Conservation (phyloP, 2,113 vertebrate genomes). For the Nibea albiflora region DNA sequence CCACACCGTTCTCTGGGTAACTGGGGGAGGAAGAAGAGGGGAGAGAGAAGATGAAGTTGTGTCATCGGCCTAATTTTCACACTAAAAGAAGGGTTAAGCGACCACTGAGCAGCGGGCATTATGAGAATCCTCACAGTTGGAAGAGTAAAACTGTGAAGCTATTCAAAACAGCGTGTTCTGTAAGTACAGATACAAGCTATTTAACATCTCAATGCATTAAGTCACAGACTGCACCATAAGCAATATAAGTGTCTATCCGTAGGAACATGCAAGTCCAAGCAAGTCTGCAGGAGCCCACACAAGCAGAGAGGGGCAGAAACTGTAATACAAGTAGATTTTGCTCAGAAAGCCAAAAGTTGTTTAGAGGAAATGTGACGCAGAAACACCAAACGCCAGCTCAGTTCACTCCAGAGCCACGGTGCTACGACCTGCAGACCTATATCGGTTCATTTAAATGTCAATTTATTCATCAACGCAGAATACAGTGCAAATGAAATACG, state of each 20-base stretch:
- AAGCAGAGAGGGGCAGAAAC: neutral
- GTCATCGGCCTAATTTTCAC: conserved; percentile 15
- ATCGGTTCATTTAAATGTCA: neutral
- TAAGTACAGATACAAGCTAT: conserved; percentile 8
- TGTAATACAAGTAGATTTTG: conserved; percentile 9
- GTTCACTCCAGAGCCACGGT: neutral
- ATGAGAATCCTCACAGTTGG: neutral
- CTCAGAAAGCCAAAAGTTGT: neutral
- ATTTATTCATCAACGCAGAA: neutral
- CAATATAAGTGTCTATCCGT: neutral
- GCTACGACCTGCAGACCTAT: neutral
- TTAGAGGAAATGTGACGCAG: neutral
- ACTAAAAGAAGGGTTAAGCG: neutral
- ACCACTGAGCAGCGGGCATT: neutral
- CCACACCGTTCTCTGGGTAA: conserved; percentile 95
- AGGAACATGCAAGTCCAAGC: neutral
- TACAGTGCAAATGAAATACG: neutral
- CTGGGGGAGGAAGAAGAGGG: conserved; percentile 69
- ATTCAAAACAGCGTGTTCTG: neutral
- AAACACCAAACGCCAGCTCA: neutral
- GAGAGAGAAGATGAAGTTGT: neutral
- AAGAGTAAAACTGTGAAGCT: neutral
- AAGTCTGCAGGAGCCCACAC: neutral
- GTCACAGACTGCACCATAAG: neutral
- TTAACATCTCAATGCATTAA: conserved; percentile 1